A percentile compares a stretch with the other conserved stretches of the same genome.
Evolutionary conservation across 2,113 vertebrate species (phyloP).

Genomic region (Dasyurus viverrinus): DNA sequence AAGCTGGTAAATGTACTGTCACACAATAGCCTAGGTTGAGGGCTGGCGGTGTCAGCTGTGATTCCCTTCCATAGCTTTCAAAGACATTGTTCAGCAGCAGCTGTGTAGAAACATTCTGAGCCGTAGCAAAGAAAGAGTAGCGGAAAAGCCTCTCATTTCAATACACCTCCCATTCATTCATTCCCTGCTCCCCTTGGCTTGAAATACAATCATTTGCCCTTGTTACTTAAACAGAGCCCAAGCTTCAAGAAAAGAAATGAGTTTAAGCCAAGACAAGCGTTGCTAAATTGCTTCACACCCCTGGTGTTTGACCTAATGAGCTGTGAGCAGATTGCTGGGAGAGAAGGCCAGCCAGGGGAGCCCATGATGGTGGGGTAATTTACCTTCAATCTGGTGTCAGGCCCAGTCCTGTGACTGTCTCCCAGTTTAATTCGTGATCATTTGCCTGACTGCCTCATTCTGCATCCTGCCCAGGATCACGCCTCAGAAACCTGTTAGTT

Average conservation of each 20-base stretch:
- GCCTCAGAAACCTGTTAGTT: not conserved
- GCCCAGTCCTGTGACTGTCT: not conserved
- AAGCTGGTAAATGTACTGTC: not conserved
- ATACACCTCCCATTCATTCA: fast-evolving
- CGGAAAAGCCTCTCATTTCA: not conserved
- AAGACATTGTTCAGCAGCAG: fast-evolving
- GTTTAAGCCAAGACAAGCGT: not conserved
- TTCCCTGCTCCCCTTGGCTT: not conserved
- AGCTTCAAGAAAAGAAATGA: not conserved
- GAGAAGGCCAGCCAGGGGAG: fast-evolving
- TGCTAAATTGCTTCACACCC: fast-evolving
- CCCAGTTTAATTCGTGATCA: conserved; percentile 28
- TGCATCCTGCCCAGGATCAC: not conserved
- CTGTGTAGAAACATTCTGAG: not conserved
- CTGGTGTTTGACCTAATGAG: not conserved
- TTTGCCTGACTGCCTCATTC: not conserved
- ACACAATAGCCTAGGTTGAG: not conserved
- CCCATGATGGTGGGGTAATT: fast-evolving
- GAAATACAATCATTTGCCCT: not conserved
- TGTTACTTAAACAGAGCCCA: not conserved
- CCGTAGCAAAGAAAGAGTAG: not conserved
- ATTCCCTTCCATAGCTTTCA: not conserved
- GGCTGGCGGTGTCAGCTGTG: fast-evolving
- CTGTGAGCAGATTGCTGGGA: not conserved
- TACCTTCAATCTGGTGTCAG: not conserved